phyloP scores from a whole-genome alignment of 2,888 invertebrate species.

The Cosmia pyralina region DNA sequence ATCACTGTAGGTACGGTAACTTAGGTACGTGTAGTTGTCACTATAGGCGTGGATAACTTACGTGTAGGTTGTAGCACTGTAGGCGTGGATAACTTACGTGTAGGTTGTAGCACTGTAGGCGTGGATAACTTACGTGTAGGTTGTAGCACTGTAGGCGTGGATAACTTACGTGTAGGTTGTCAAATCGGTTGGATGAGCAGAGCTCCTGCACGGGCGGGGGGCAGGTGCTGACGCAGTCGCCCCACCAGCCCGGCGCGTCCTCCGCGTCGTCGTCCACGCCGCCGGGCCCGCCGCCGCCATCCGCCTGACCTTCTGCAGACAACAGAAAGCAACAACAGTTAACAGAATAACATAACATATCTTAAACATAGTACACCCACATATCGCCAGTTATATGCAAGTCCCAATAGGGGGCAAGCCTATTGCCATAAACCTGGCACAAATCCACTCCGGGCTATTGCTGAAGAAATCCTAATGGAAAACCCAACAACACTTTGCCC shows the following conservation, averaged over 20 bases:
- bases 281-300: conserved; percentile 67
- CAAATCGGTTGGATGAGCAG: conserved; percentile 94
- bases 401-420: too few species aligned
- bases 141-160: neutral
- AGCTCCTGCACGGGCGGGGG: conserved; percentile 90
- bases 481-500: too few species aligned
- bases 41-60: too few species aligned
- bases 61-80: too few species aligned
- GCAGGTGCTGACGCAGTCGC: conserved; percentile 82
- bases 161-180: conserved; percentile 93
- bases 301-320: conserved; percentile 65
- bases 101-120: neutral
- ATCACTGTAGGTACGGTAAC: too few species aligned
- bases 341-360: neutral
- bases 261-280: conserved; percentile 65
- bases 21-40: too few species aligned
- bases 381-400: too few species aligned
- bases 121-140: conserved; percentile 77
- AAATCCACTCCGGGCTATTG: neutral
- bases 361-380: neutral
- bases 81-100: too few species aligned
- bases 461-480: neutral
- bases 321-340: conserved; percentile 5
- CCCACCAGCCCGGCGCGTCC: conserved; percentile 78
- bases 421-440: neutral